Evolutionary conservation across 2,797 vertebrate genomes (phyloP).

Genomic region (Danio tinwini): DNA sequence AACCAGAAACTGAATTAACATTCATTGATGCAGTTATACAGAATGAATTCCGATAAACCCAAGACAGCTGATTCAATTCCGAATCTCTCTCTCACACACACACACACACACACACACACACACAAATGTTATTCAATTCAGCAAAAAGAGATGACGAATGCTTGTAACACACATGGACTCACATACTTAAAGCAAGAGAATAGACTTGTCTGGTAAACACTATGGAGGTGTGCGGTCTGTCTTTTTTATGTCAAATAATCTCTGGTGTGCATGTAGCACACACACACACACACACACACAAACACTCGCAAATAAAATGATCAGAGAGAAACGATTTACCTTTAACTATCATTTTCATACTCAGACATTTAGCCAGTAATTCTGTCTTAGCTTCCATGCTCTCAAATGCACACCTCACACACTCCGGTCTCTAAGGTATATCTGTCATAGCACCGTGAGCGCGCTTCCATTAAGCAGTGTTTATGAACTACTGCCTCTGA

Average conservation of each 20-base stretch:
- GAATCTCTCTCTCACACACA: not conserved
- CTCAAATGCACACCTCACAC: not conserved
- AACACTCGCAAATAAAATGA: not conserved
- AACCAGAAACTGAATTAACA: conserved; percentile 51
- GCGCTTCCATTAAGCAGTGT: conserved; percentile 39
- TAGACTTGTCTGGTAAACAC: conserved; percentile 45
- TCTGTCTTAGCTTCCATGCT: conserved; percentile 7
- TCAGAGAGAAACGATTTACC: conserved; percentile 40
- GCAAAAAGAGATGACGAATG: conserved; percentile 19
- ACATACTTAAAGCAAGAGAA: conserved; percentile 45
- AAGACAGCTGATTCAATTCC: conserved; percentile 29
- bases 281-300: conserved; percentile 15
- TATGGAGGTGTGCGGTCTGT: conserved; percentile 42
- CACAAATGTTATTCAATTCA: conserved; percentile 27
- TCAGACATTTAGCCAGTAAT: conserved; percentile 15
- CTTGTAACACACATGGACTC: conserved; percentile 16
- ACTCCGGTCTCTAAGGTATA: conserved; percentile 27
- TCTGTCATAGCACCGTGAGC: conserved; percentile 28
- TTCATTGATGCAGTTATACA: conserved; percentile 54
- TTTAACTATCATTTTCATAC: conserved; percentile 37
- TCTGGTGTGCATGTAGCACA: conserved; percentile 14
- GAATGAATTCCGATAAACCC: conserved; percentile 46
- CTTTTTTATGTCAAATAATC: conserved; percentile 42
- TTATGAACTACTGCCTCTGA: conserved; percentile 45
- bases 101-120: not conserved